A percentile compares a stretch with the other conserved stretches of the same genome.
Evolutionary conservation across 2,113 vertebrate species (phyloP).

Genomic region (Strix aluco): DNA sequence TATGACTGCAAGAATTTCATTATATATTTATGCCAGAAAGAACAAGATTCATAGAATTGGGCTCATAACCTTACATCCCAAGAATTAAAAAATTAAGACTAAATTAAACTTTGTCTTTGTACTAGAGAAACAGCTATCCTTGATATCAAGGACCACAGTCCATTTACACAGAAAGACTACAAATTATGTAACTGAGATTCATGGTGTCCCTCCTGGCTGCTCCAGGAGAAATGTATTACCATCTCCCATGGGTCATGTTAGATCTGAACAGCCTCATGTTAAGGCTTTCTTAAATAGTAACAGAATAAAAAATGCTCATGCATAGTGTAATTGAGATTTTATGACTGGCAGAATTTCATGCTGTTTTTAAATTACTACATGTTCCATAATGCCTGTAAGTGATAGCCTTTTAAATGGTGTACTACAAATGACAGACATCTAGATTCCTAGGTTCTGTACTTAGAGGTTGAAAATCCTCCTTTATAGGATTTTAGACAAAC

Average conservation of each 20-base stretch:
- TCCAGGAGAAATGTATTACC: neutral
- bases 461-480: neutral
- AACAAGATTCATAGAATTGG: neutral
- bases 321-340: neutral
- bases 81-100: neutral
- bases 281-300: neutral
- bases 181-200: neutral
- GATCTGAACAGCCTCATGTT: neutral
- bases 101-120: neutral
- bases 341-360: neutral
- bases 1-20: neutral
- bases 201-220: neutral
- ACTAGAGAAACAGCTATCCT: neutral
- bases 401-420: neutral
- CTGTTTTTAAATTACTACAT: neutral
- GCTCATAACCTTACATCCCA: neutral
- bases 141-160: neutral
- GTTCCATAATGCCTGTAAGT: neutral
- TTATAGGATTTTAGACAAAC: neutral
- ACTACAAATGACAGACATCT: neutral
- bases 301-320: neutral
- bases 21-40: neutral
- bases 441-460: neutral
- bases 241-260: neutral
- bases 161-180: neutral